Evolutionary conservation across 2,113 vertebrate genomes (phyloP).

Genomic region (Ictalurus furcatus): DNA sequence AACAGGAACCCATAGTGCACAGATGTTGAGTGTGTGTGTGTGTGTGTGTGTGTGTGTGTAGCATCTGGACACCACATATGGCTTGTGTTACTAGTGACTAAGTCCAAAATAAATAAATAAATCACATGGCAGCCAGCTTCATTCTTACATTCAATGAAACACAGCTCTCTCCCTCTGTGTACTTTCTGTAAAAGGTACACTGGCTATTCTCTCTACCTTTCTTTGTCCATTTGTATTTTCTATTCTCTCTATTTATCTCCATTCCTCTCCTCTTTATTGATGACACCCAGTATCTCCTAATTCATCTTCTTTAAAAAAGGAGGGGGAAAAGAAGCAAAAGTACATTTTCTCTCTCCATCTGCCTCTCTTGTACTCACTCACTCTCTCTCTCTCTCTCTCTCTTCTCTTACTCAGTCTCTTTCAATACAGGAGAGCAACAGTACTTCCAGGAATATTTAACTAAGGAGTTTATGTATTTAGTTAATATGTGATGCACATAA

Average conservation of each 20-base stretch:
- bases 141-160: slow-evolving; percentile 4
- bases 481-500: neutral
- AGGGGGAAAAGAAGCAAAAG: neutral
- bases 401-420: neutral
- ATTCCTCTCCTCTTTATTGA: neutral
- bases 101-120: neutral
- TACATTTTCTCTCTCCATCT: neutral
- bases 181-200: neutral
- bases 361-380: neutral
- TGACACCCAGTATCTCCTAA: neutral
- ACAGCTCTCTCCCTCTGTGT: neutral
- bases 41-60: neutral
- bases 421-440: neutral
- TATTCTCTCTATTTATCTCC: neutral
- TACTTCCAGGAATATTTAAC: neutral
- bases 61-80: slow-evolving; percentile 43
- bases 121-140: slow-evolving; percentile 26
- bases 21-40: neutral
- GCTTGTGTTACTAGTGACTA: slow-evolving; percentile 30
- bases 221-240: slow-evolving; percentile 14
- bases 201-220: slow-evolving; percentile 1
- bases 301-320: slow-evolving; percentile 1
- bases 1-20: slow-evolving; percentile 3
- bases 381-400: neutral
- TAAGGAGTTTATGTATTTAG: neutral